Evolutionary conservation across 2,888 invertebrate species (phyloP), one percentile per base, ranked within the genome.

Genomic region (Herminia tarsipennalis): DNA sequence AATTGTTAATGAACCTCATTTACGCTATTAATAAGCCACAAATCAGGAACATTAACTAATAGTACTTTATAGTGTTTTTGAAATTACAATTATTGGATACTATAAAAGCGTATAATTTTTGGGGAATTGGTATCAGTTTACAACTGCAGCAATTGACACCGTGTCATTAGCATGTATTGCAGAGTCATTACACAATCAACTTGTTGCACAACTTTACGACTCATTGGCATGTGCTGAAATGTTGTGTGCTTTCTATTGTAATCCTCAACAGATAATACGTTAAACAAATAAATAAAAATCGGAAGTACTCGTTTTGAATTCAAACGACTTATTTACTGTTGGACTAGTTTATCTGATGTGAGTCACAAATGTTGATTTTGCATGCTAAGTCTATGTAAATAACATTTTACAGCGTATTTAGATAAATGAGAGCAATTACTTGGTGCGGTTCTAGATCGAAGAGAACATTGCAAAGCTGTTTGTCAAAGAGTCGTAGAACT

Each of bases 111-210:
- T n/a, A n/a, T n/a, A n/a, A n/a, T n/a, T n/a, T n/a, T n/a, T n/a
- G n/a, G n/a, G n/a, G n/a, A n/a, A n/a, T n/a, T n/a, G n/a, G n/a
- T n/a, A n/a, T n/a, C n/a, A n/a, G n/a, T n/a, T n/a, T n/a, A n/a
- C n/a, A n/a, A n/a, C n/a, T n/a, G n/a, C n/a, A n/a, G n/a, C n/a
- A 77, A 75, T 74, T 72, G 78, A 78, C 76, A 79, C 81, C 83
- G 76, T 81, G 87, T 86, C 71, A 81, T 84, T 83, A 83, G 75
- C 83, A 81, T 81, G 58, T 76, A 79, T 81, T 78, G 78, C 78
- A 82, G 73, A 67, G 70, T 44, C 53, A 70, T 89, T 88, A 86
- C 75, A 80, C 78, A 88, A 88, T 76, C 48, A 44, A 21, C 51
- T 48, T 70, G 71, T 86, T 85, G 75, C 78, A 78, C 73, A 83